Percentiles rank a stretch among this genome's conserved stretches.
Evolutionary conservation across 2,888 invertebrate genomes (phyloP).

Genomic region (Gisinianus flammeolus): DNA sequence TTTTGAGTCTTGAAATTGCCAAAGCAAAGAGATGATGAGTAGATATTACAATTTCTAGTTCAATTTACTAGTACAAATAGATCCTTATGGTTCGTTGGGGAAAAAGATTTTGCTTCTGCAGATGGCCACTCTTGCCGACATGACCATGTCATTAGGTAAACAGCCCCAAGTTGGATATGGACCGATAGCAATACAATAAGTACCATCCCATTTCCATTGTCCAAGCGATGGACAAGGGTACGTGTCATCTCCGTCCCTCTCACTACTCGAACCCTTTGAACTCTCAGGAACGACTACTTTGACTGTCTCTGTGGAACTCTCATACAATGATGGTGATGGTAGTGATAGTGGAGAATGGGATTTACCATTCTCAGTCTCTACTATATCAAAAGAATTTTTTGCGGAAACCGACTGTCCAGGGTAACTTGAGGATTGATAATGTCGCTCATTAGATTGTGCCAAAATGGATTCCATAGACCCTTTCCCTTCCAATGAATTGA

Average conservation of each 20-base stretch:
- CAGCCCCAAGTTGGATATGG: slow-evolving; percentile 57
- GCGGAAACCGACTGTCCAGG: neutral
- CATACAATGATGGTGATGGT: neutral
- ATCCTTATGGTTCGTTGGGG: slow-evolving; percentile 30
- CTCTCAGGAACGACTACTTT: neutral
- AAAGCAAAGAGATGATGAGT: too few species aligned
- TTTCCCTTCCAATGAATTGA: slow-evolving; percentile 13
- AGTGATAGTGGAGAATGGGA: neutral
- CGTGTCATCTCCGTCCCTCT: slow-evolving; percentile 17
- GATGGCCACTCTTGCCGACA: slow-evolving; percentile 53
- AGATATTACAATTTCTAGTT: too few species aligned
- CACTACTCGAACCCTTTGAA: neutral
- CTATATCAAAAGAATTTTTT: neutral
- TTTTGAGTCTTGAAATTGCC: too few species aligned
- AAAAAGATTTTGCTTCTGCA: slow-evolving; percentile 57
- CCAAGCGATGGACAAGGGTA: slow-evolving; percentile 54
- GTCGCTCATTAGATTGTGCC: slow-evolving; percentile 13
- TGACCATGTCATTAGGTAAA: slow-evolving; percentile 51
- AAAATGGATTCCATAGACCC: slow-evolving; percentile 20
- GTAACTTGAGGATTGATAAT: slow-evolving; percentile 2
- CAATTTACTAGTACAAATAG: too few species aligned
- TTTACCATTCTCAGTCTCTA: neutral
- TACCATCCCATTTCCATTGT: slow-evolving; percentile 56
- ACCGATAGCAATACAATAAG: slow-evolving; percentile 54
- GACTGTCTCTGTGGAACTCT: neutral